A percentile compares a stretch with the other conserved stretches of the same genome.
Conservation (phyloP, 1,140 invertebrate genomes). For the Bombus waltoni region DNA sequence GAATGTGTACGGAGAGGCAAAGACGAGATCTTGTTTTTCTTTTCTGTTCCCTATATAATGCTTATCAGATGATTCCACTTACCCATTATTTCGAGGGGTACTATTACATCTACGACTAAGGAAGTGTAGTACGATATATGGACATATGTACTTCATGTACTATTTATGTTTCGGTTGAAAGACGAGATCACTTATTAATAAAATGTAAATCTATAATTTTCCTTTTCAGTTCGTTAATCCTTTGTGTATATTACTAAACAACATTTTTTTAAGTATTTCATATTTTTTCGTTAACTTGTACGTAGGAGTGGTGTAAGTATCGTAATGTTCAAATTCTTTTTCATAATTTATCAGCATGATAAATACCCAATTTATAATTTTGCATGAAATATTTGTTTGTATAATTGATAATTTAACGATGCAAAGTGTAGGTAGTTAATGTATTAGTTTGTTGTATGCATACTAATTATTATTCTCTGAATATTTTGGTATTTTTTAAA, state of each 20-base stretch:
- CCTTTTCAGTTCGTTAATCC: conserved; percentile 54
- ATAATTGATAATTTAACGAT: not conserved
- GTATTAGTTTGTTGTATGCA: not conserved
- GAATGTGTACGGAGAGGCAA: conserved; percentile 81
- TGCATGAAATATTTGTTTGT: not conserved
- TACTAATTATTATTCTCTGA: not conserved
- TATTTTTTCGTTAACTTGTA: not conserved
- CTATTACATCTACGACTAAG: conserved; percentile 29
- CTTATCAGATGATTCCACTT: conserved; percentile 21
- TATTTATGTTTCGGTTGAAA: conserved; percentile 67
- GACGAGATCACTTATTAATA: conserved; percentile 69
- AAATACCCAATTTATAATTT: not conserved
- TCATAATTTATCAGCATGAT: not conserved
- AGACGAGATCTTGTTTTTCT: conserved; percentile 66
- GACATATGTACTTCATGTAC: conserved; percentile 58
- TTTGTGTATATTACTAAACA: conserved; percentile 18
- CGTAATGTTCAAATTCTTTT: not conserved
- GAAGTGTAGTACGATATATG: conserved; percentile 61
- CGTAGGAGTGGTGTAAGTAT: too few species aligned
- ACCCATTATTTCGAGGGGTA: conserved; percentile 24
- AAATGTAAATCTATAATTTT: conserved; percentile 67
- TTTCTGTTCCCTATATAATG: conserved; percentile 50
- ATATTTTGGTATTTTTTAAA: not conserved
- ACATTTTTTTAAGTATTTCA: not conserved
- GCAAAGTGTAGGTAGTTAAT: not conserved